Conservation (phyloP, 2,797 vertebrate genomes). For the Enteromius thamalakanensis region DNA sequence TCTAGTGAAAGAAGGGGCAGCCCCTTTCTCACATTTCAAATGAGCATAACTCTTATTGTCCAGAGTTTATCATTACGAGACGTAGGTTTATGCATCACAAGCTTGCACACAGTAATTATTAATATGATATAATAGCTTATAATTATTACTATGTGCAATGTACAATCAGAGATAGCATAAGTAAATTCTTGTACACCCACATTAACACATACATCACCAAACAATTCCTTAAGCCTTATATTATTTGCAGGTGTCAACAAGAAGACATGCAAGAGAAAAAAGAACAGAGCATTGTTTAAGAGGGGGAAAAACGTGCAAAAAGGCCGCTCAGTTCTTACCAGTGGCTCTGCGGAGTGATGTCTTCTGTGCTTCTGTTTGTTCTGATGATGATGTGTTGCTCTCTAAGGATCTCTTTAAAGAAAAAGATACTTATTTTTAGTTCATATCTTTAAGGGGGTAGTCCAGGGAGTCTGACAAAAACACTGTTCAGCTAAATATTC, state of each 20-base stretch:
- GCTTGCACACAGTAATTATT: neutral
- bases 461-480: neutral
- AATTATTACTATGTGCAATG: neutral
- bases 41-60: constrained; percentile 16
- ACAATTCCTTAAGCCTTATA: neutral
- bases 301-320: neutral
- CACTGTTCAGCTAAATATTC: neutral
- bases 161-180: neutral
- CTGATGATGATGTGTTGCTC: constrained; percentile 35
- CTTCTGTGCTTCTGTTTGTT: constrained; percentile 70
- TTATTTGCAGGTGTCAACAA: constrained; percentile 1
- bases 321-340: constrained; percentile 63
- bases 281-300: neutral
- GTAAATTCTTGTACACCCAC: neutral
- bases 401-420: constrained; percentile 35
- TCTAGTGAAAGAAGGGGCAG: constrained; percentile 28
- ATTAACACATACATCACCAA: neutral
- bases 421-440: neutral
- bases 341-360: constrained; percentile 59
- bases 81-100: neutral
- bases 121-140: neutral
- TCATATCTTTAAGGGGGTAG: neutral
- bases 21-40: constrained; percentile 40
- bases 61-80: neutral
- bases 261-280: neutral